Evolutionary conservation across 2,113 vertebrate genomes (phyloP).

Genomic region (Tupaia tana): DNA sequence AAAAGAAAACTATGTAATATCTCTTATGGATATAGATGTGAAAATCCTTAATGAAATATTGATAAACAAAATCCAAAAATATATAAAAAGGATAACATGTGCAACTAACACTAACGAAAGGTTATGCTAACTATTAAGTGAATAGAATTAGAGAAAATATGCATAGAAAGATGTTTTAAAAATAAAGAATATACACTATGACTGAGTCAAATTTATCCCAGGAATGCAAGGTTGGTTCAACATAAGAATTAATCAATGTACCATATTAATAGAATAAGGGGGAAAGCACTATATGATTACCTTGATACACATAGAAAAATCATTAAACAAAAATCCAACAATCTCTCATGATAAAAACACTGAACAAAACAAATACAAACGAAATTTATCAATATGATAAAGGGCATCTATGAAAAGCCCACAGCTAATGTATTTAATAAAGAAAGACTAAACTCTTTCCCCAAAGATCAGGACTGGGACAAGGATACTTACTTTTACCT

Average conservation of each 20-base stretch:
- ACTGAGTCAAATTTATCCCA: not conserved
- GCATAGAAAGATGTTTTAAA: no score
- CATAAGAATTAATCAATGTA: not conserved
- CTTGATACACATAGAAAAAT: not conserved
- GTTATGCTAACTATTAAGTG: no score
- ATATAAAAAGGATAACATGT: not conserved
- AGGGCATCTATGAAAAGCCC: not conserved
- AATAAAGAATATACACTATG: not conserved
- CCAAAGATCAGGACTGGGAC: not conserved
- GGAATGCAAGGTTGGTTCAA: not conserved
- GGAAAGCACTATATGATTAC: not conserved
- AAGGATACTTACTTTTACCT: not conserved
- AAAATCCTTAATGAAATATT: constrained; percentile 6
- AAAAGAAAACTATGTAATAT: not conserved
- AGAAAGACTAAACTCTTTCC: not conserved
- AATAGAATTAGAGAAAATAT: no score
- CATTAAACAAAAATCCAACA: not conserved
- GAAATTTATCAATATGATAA: not conserved
- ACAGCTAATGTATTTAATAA: not conserved
- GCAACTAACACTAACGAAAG: no score
- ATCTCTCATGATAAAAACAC: not conserved
- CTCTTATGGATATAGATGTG: not conserved
- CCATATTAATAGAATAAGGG: not conserved
- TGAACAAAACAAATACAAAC: not conserved
- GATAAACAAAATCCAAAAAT: not conserved